These are phyloP conservation scores for Diplolepis rosae DNA, from an alignment of 2,888 invertebrate species.

Conservation along the genomic window DNA sequence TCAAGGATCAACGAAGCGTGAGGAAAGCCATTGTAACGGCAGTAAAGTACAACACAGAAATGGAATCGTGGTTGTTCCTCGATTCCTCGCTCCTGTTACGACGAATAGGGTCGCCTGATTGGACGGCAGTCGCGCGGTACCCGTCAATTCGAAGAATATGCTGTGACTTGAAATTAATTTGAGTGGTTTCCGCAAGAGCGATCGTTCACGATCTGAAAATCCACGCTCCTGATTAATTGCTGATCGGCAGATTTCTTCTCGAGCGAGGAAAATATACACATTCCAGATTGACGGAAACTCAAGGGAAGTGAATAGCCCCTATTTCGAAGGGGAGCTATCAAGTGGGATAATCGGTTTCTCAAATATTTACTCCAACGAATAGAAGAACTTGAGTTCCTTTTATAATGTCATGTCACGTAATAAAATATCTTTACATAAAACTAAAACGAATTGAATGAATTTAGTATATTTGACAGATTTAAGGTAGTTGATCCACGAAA, in stretches of 20 bases:
- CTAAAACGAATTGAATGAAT: background rate
- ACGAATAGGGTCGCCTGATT: slow-evolving; percentile 60
- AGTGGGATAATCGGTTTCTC: background rate
- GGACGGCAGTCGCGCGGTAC: slow-evolving; percentile 61
- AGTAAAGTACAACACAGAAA: slow-evolving; percentile 64
- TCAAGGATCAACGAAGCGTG: slow-evolving; percentile 69
- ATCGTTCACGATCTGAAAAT: slow-evolving; percentile 38
- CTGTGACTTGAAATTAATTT: slow-evolving; percentile 72
- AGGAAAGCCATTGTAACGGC: slow-evolving; percentile 64
- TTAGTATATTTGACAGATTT: no score
- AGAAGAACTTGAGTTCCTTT: background rate
- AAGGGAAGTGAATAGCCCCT: background rate
- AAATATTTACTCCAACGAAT: background rate
- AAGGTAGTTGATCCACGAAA: no score
- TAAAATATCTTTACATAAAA: background rate
- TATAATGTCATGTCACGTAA: background rate
- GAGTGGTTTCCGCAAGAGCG: slow-evolving; percentile 67
- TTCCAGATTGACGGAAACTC: background rate
- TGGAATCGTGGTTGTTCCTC: slow-evolving; percentile 60
- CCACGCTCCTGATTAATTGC: slow-evolving; percentile 61
- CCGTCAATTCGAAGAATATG: slow-evolving; percentile 69
- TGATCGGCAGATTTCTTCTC: slow-evolving; percentile 38
- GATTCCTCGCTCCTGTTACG: slow-evolving; percentile 40
- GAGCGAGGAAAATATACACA: background rate
- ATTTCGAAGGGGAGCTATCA: background rate